phyloP scores from a whole-genome alignment of 2,113 vertebrate species.

The Dicentrarchus labrax region DNA sequence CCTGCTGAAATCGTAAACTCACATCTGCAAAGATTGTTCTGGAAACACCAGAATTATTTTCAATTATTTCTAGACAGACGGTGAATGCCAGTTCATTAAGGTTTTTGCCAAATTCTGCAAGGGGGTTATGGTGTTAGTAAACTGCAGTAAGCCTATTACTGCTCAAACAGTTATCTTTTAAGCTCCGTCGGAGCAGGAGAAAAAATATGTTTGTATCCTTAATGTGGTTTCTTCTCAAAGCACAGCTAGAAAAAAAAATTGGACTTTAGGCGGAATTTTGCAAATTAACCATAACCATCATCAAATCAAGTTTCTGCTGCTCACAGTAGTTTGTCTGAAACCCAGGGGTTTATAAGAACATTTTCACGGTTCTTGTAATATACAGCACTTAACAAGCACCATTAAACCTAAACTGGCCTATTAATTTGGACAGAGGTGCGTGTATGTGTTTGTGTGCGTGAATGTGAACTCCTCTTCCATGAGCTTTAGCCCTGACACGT shows the following conservation, averaged over 20 bases:
- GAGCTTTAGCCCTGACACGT: conserved; percentile 48
- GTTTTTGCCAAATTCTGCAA: neutral
- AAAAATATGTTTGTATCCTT: neutral
- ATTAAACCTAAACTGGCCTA: conserved; percentile 4
- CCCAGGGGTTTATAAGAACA: neutral
- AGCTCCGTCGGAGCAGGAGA: neutral
- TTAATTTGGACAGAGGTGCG: neutral
- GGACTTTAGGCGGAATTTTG: neutral
- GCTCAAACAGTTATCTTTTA: neutral
- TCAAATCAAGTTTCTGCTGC: conserved; percentile 3
- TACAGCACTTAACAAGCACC: conserved; percentile 1
- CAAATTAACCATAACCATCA: neutral
- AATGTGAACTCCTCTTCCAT: conserved; percentile 17
- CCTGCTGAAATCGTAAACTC: neutral
- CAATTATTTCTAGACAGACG: neutral
- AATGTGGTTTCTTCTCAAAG: neutral
- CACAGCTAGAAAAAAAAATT: neutral
- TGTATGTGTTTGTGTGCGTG: neutral
- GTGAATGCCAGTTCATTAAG: neutral
- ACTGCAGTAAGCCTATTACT: neutral
- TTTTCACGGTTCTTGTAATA: conserved; percentile 9
- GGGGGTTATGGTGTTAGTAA: neutral
- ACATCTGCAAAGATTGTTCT: neutral
- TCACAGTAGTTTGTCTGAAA: neutral
- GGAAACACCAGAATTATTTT: neutral